Conservation (phyloP, 2,888 invertebrate genomes). For the Chymomyza caudatula region DNA sequence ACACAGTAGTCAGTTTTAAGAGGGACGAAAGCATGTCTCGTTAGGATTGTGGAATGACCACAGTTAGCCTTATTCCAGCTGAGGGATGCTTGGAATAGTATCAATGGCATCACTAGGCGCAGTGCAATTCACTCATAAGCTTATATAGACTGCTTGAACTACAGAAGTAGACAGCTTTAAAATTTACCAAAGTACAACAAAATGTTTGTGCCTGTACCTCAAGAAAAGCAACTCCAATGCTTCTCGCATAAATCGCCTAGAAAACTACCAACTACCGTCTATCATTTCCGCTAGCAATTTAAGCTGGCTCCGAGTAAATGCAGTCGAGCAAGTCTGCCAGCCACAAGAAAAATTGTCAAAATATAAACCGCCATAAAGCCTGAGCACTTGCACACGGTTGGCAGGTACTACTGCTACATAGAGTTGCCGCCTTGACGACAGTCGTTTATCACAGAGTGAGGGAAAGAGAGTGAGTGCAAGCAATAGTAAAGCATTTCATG, state of each 20-base stretch:
- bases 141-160: too few species aligned
- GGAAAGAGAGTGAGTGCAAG: slow-evolving; percentile 9
- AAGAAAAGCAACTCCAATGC: slow-evolving; percentile 18
- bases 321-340: slow-evolving; percentile 11
- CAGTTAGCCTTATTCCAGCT: too few species aligned
- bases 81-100: too few species aligned
- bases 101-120: too few species aligned
- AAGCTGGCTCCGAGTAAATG: slow-evolving; percentile 16
- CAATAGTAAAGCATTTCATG: slow-evolving; percentile 55
- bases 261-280: slow-evolving; percentile 65
- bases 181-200: too few species aligned
- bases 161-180: too few species aligned
- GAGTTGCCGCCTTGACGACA: slow-evolving; percentile 29
- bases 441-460: slow-evolving; percentile 52
- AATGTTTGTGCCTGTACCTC: too few species aligned
- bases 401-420: slow-evolving; percentile 30
- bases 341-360: slow-evolving; percentile 55
- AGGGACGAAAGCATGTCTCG: too few species aligned
- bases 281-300: slow-evolving; percentile 75
- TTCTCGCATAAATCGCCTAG: slow-evolving; percentile 59
- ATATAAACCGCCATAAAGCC: slow-evolving; percentile 54
- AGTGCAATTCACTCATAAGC: too few species aligned
- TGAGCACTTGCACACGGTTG: slow-evolving; percentile 8
- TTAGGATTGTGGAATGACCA: too few species aligned
- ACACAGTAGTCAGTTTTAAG: too few species aligned